Evolutionary conservation across 2,797 vertebrate genomes (phyloP).

Genomic region (Atherinosoma microstoma): DNA sequence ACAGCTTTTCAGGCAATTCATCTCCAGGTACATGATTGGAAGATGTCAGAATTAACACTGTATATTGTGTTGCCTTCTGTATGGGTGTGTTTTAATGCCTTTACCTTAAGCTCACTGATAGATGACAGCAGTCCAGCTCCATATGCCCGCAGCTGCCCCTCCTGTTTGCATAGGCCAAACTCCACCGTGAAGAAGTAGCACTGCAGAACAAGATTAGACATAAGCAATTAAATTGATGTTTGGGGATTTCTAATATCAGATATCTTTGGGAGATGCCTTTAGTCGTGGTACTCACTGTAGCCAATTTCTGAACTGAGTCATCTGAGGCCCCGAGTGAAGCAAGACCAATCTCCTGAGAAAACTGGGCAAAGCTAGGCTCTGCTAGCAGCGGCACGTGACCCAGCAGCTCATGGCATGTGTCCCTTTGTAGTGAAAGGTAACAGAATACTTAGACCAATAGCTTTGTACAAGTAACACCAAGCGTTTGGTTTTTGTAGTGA

Average conservation of each 20-base stretch:
- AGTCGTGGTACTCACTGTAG: conserved; percentile 84
- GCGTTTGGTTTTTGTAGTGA: neutral
- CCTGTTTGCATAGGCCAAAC: conserved; percentile 98
- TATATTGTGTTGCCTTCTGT: neutral
- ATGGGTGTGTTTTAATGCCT: conserved; percentile 7
- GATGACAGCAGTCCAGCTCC: conserved; percentile 97
- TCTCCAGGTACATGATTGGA: neutral
- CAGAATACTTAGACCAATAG: conserved; percentile 5
- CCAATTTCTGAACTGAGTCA: conserved; percentile 92
- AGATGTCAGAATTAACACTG: neutral
- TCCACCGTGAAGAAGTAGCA: conserved; percentile 99
- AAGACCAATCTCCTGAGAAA: conserved; percentile 95
- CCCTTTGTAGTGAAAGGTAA: conserved; percentile 78
- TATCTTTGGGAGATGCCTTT: conserved; percentile 47
- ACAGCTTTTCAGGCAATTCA: neutral
- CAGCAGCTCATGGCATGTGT: conserved; percentile 95
- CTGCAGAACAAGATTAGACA: conserved; percentile 83
- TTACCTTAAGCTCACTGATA: conserved; percentile 92
- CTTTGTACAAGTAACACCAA: neutral
- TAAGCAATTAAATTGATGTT: conserved; percentile 76
- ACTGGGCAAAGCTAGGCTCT: conserved; percentile 95
- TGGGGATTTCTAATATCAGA: neutral
- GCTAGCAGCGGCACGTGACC: conserved; percentile 94
- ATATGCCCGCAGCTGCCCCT: conserved; percentile 92
- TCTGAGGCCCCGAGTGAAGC: conserved; percentile 94